phyloP scores from a whole-genome alignment of 2,113 vertebrate genomes.

The Ranitomeya imitator region DNA sequence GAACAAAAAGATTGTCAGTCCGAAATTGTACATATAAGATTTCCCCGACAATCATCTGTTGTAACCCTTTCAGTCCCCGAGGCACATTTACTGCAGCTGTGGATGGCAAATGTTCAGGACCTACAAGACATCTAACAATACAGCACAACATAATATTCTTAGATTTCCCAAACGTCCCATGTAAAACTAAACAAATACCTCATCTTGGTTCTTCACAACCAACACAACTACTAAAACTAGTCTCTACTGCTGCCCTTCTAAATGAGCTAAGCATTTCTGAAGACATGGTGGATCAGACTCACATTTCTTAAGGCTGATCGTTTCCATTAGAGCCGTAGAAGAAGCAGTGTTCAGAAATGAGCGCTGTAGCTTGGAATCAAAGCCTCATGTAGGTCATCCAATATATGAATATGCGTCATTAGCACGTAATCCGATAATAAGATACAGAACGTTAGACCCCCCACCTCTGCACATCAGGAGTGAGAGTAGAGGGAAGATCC shows the following conservation, averaged over 20 bases:
- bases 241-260: background rate
- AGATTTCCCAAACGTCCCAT: no score
- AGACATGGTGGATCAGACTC: background rate
- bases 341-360: background rate
- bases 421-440: conserved; percentile 12
- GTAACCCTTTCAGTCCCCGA: background rate
- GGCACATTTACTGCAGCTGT: background rate
- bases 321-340: background rate
- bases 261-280: background rate
- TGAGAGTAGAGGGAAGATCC: no score
- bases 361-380: background rate
- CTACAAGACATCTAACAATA: background rate
- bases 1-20: no score
- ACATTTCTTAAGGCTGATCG: background rate
- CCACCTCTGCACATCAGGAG: background rate
- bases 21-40: no score
- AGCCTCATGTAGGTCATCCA: background rate
- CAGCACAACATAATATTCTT: background rate
- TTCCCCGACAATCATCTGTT: no score
- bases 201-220: background rate
- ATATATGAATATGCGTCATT: background rate
- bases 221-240: background rate
- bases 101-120: background rate
- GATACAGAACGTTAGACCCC: background rate
- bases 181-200: background rate